phyloP scores from a whole-genome alignment of 1,140 invertebrate genomes.

The Drosophila pachea region DNA sequence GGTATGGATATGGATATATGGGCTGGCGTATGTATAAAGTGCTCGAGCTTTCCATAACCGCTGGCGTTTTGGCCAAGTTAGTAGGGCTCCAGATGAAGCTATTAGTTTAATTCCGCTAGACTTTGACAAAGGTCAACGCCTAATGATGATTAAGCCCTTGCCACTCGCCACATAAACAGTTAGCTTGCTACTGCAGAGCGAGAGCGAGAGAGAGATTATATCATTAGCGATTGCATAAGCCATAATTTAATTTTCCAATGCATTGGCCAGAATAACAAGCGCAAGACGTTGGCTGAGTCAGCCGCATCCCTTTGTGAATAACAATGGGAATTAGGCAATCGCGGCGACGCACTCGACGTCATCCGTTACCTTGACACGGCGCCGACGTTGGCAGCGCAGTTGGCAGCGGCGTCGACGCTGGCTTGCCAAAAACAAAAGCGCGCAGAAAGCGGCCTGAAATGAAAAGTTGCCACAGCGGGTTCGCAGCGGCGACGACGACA shows the following conservation, averaged over 20 bases:
- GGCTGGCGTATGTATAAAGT: no score
- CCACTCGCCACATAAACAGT: conserved; percentile 13
- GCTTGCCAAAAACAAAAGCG: conserved; percentile 56
- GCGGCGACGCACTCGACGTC: conserved; percentile 54
- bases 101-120: conserved; percentile 56
- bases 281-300: conserved; percentile 50
- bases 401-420: conserved; percentile 1
- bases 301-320: conserved; percentile 69
- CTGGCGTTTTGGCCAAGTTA: no score
- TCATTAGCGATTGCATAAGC: conserved; percentile 71
- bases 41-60: no score
- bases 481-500: conserved; percentile 6
- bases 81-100: conserved; percentile 23
- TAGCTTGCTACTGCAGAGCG: not conserved
- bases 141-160: conserved; percentile 20
- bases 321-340: conserved; percentile 75
- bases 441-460: conserved; percentile 73
- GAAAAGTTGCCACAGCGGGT: conserved; percentile 64
- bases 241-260: conserved; percentile 77
- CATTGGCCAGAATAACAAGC: conserved; percentile 73
- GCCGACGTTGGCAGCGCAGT: not conserved
- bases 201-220: conserved; percentile 46
- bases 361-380: conserved; percentile 73
- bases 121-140: conserved; percentile 58
- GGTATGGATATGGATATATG: no score